Conservation (phyloP, 64 coral and sea anemone genomes). For the Actinia tenebrosa region DNA sequence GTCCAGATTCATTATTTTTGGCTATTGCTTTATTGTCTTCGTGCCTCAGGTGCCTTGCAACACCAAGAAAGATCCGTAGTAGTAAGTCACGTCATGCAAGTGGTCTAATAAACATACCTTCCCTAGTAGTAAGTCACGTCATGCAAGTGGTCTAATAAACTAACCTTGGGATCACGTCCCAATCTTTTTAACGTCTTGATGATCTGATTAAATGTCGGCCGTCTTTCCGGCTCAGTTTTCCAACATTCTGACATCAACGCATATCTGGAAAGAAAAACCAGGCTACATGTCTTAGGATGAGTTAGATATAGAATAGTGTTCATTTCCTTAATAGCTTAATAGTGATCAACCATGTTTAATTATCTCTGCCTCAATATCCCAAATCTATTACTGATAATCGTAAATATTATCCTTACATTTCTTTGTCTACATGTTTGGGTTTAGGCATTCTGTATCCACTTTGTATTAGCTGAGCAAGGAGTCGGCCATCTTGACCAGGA, state of each 20-base stretch:
- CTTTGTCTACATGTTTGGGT: slow-evolving; percentile 69
- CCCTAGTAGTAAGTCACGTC: neutral
- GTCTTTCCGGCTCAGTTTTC: slow-evolving; percentile 44
- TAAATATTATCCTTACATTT: slow-evolving; percentile 44
- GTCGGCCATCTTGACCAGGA: slow-evolving; percentile 43
- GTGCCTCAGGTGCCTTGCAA: too few relatives aligned
- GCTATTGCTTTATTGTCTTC: too few relatives aligned
- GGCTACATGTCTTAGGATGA: too few relatives aligned
- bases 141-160: neutral
- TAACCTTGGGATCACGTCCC: slow-evolving; percentile 56
- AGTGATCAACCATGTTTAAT: too few relatives aligned
- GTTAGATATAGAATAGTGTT: too few relatives aligned
- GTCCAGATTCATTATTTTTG: too few relatives aligned
- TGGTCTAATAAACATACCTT: slow-evolving; percentile 19
- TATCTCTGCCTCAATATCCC: too few relatives aligned
- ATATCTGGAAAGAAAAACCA: slow-evolving; percentile 18
- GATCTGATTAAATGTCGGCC: slow-evolving; percentile 59
- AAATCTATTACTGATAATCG: neutral
- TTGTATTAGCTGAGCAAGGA: slow-evolving; percentile 40
- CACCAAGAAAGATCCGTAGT: too few relatives aligned
- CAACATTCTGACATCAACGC: slow-evolving; percentile 75
- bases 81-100: neutral
- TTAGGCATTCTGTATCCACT: slow-evolving; percentile 79
- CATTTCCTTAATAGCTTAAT: too few relatives aligned
- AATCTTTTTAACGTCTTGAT: slow-evolving; percentile 50